A percentile compares a stretch with the other conserved stretches of the same genome.
Evolutionary conservation across 2,888 invertebrate species (phyloP).

Genomic region (Allacma fusca): DNA sequence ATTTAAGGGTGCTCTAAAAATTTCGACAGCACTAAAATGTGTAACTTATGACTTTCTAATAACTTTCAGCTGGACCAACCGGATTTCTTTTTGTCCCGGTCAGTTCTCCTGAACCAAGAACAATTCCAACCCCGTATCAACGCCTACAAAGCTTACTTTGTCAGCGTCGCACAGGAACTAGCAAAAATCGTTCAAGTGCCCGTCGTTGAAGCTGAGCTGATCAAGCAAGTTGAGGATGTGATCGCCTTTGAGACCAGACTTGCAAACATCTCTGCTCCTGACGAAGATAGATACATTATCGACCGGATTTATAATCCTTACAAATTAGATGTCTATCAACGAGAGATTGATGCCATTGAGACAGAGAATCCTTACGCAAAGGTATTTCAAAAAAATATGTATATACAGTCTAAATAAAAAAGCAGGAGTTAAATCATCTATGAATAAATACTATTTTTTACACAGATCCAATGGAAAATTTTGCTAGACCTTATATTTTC

Average conservation of each 20-base stretch:
- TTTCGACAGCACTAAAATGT: no score
- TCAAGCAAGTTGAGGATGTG: slow-evolving; percentile 45
- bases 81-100: slow-evolving; percentile 24
- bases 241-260: slow-evolving; percentile 54
- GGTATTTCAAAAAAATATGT: not conserved
- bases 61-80: slow-evolving; percentile 44
- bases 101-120: slow-evolving; percentile 36
- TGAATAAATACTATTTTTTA: not conserved
- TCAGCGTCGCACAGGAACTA: slow-evolving; percentile 46
- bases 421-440: no score
- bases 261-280: slow-evolving; percentile 51
- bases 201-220: slow-evolving; percentile 33
- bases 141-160: slow-evolving; percentile 52
- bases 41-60: not conserved
- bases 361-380: slow-evolving; percentile 1
- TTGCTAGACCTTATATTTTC: slow-evolving; percentile 41
- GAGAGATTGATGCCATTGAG: slow-evolving; percentile 45
- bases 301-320: slow-evolving; percentile 55
- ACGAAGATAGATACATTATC: slow-evolving; percentile 53
- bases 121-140: slow-evolving; percentile 37
- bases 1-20: no score
- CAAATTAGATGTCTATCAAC: slow-evolving; percentile 49
- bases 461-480: not conserved
- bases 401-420: not conserved
- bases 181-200: slow-evolving; percentile 29